Evolutionary conservation across 2,797 vertebrate species (phyloP).

Genomic region (Chrysolophus pictus): DNA sequence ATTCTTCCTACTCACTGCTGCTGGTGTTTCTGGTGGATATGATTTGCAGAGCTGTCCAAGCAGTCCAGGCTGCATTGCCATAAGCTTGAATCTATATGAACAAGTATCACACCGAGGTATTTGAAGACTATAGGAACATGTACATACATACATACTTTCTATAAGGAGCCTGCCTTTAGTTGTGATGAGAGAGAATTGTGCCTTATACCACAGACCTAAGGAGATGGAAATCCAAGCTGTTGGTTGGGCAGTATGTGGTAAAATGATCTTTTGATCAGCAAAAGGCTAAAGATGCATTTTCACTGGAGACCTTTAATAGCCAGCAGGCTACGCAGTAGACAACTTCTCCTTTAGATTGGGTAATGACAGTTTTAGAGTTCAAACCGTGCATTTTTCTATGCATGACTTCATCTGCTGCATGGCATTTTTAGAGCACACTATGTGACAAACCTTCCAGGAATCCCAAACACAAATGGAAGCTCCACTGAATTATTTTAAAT

Average conservation of each 20-base stretch:
- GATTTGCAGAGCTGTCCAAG: neutral
- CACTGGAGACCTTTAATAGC: neutral
- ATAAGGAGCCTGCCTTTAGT: neutral
- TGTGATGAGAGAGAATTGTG: neutral
- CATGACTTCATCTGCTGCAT: neutral
- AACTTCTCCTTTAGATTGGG: neutral
- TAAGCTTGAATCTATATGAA: neutral
- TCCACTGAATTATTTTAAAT: constrained; percentile 24
- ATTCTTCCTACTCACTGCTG: neutral
- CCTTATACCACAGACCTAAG: neutral
- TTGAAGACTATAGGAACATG: neutral
- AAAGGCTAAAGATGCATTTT: neutral
- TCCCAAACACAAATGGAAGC: constrained; percentile 39
- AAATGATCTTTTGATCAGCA: neutral
- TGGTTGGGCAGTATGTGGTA: neutral
- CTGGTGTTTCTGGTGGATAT: neutral
- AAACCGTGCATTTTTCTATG: neutral
- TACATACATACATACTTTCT: neutral
- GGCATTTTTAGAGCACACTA: constrained; percentile 13
- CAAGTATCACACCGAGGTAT: neutral
- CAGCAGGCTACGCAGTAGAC: neutral
- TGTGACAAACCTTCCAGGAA: constrained; percentile 64
- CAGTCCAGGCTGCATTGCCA: neutral
- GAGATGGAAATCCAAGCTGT: neutral
- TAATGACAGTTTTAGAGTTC: neutral